These are phyloP conservation scores for Pectinophora gossypiella DNA, from an alignment of 1,140 invertebrate genomes.

Conservation along the genomic window DNA sequence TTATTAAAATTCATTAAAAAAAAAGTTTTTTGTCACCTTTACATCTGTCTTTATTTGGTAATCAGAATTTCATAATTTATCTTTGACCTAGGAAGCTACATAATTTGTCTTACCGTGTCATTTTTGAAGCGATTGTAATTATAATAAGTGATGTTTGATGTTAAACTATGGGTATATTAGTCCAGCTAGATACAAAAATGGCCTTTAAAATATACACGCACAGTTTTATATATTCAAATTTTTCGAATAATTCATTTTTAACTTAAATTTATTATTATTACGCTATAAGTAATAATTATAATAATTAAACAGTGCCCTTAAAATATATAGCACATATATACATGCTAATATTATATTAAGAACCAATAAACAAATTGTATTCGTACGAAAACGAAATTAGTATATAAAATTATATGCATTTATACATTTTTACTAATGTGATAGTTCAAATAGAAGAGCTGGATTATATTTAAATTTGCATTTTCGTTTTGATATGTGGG, in stretches of 20 bases:
- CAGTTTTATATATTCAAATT: constrained; percentile 22
- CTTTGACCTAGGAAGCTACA: no score
- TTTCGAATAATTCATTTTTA: constrained; percentile 5
- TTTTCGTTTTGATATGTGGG: constrained; percentile 5
- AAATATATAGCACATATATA: constrained; percentile 18
- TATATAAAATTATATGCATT: constrained; percentile 20
- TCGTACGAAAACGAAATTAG: constrained; percentile 12
- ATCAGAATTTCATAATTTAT: no score
- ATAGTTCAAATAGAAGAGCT: constrained; percentile 24
- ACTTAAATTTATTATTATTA: no score
- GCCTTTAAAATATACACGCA: constrained; percentile 28
- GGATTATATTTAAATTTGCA: constrained; percentile 14
- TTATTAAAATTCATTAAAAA: no score
- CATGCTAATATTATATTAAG: constrained; percentile 6
- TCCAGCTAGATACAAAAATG: constrained; percentile 28
- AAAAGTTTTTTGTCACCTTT: no score
- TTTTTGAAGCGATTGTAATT: not conserved
- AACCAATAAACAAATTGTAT: constrained; percentile 8
- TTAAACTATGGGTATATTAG: constrained; percentile 15
- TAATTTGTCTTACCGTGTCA: no score
- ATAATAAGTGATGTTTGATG: not conserved
- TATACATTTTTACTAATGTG: constrained; percentile 34
- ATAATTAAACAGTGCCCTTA: constrained; percentile 24
- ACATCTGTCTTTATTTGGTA: no score
- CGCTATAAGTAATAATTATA: not conserved